Conservation (phyloP, 2,113 vertebrate genomes). For the Cottus gobio region DNA sequence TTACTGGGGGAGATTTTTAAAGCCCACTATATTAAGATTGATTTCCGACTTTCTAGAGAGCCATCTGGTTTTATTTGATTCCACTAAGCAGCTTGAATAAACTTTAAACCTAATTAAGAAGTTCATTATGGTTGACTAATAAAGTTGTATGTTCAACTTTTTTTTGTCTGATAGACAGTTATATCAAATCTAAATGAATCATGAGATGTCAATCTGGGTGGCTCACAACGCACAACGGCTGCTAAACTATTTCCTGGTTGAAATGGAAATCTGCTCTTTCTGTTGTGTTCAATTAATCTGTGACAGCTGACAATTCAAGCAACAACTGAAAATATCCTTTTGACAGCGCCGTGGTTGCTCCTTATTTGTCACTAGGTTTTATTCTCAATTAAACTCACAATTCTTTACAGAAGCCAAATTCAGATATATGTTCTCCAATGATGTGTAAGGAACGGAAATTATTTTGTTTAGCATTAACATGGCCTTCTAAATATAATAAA, state of each 20-base stretch:
- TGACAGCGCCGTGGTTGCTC: neutral
- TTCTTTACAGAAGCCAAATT: neutral
- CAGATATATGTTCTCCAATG: neutral
- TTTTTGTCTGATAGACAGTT: too few species aligned
- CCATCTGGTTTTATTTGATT: neutral
- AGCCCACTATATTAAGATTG: neutral
- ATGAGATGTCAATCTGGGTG: neutral
- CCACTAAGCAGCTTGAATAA: neutral
- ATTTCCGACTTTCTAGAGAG: slow-evolving; percentile 6
- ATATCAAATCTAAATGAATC: neutral
- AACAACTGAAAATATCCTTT: neutral
- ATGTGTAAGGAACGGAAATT: neutral
- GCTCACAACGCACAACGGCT: neutral
- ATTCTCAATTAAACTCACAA: neutral
- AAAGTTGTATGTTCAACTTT: neutral
- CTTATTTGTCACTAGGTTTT: neutral
- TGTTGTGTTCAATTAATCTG: neutral
- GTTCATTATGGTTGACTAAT: neutral
- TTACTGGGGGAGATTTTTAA: slow-evolving; percentile 4
- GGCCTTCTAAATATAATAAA: neutral
- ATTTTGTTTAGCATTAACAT: neutral
- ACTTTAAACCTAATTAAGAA: slow-evolving; percentile 2
- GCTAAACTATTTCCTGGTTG: neutral
- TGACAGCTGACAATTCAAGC: neutral
- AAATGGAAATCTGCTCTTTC: neutral